Evolutionary conservation across 2,113 vertebrate genomes (phyloP), one percentile per base, ranked within the genome.

Genomic region (Pachypanchax playfairii): DNA sequence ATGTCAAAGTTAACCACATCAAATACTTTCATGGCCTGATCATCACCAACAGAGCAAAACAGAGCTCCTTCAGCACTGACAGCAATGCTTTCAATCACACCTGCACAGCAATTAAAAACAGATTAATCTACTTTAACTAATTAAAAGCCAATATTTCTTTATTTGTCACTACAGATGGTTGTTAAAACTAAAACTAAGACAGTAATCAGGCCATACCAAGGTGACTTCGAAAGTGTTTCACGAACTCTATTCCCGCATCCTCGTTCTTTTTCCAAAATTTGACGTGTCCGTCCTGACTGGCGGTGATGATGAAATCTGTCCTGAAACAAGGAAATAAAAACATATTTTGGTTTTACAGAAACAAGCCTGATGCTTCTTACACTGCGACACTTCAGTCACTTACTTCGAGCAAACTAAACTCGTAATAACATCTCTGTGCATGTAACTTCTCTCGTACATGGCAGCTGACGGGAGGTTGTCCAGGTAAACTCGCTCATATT

Each of bases 1-100:
- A 99, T 98, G 89, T 99, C 97, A 74, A 99, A 98, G 89, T 98
- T 99, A 70, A 99, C 96, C 0, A 98, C 96, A 70, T 99, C 97
- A 83, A 98, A 99, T 1, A 99, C 95, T 78, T 99, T 99, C 97
- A 99, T 98, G 70, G 97, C 96, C 91, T 93, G 95, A 87, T 99
- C 97, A 53, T 99, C 97, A 18, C 97, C 97, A 41, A 98, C 94
- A 7, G 96, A 95, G 79, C 95, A 98, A 70, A 96, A 87, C 5
- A 99, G 91, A 0, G 96, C 95, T 6, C 97, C 97, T 62, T 99
- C 97, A 1, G 94, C 91, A 79, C 97, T 98, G 74, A 94, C 91
- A 5, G 95, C 92, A 63, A 97, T 95, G 80, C 95, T 92, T 77
- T 98, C 97, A 7, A 98, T 91, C 74, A 97, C 88, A 75, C 96